These are phyloP conservation scores for Notiomystis cincta DNA, from an alignment of 2,113 vertebrate species.

Conservation along the genomic window DNA sequence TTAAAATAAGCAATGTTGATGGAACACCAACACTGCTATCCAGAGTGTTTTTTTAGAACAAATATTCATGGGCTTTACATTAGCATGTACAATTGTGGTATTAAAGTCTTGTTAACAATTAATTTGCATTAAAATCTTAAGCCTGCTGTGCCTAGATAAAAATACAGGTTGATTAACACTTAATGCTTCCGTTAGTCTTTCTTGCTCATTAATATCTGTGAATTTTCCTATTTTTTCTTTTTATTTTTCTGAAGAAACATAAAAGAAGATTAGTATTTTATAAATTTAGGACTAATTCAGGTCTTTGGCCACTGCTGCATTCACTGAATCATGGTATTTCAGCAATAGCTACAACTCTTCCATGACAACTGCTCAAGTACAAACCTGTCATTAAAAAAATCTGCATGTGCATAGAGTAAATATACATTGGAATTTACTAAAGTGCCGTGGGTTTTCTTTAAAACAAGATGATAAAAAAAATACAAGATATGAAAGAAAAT, in stretches of 20 bases:
- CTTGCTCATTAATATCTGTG: not conserved
- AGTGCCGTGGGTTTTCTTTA: not conserved
- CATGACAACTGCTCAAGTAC: not conserved
- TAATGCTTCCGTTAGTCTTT: not conserved
- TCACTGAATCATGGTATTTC: not conserved
- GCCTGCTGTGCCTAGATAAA: not conserved
- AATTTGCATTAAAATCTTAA: slow-evolving; percentile 2
- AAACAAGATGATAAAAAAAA: not conserved
- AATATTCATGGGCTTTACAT: not conserved
- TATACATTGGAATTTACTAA: not conserved
- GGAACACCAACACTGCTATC: not conserved
- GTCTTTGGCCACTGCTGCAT: not conserved
- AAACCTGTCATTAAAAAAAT: not conserved
- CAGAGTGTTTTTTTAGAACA: not conserved
- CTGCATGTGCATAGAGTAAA: not conserved
- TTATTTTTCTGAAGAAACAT: not conserved
- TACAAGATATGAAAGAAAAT: not conserved
- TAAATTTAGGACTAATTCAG: not conserved
- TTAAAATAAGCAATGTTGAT: not conserved
- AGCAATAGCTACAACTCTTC: not conserved
- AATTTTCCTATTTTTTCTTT: not conserved
- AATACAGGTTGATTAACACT: not conserved
- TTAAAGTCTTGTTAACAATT: not conserved
- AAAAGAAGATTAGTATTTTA: not conserved
- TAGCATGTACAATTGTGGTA: not conserved